phyloP scores from a whole-genome alignment of 2,888 invertebrate genomes.

The Drosophila trichaetosa region DNA sequence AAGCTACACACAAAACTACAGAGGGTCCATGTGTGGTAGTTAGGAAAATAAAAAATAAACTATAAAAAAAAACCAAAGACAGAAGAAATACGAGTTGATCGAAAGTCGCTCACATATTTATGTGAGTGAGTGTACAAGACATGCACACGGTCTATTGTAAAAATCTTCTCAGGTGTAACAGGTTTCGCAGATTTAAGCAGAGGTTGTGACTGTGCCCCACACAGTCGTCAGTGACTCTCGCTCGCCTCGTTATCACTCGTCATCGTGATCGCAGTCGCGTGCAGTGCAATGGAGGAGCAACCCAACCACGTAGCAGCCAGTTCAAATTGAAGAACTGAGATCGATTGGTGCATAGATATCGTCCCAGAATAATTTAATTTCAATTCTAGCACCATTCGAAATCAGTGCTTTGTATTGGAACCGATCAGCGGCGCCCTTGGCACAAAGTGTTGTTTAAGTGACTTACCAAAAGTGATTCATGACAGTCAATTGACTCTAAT shows the following conservation, averaged over 20 bases:
- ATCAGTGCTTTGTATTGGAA: constrained; percentile 84
- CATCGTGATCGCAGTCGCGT: constrained; percentile 28
- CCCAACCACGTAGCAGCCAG: constrained; percentile 21
- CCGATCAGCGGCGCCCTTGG: constrained; percentile 51
- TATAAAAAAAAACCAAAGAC: constrained; percentile 31
- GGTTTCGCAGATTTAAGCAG: constrained; percentile 84
- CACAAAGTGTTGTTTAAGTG: constrained; percentile 16
- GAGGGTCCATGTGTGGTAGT: constrained; percentile 8
- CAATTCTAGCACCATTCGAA: constrained; percentile 84
- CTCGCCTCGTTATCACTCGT: constrained; percentile 51
- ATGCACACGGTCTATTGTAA: constrained; percentile 75
- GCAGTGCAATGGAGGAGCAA: not conserved
- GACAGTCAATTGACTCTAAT: not conserved
- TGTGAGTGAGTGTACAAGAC: constrained; percentile 18
- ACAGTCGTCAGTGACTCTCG: constrained; percentile 63
- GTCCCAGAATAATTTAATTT: constrained; percentile 29
- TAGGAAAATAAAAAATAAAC: not conserved
- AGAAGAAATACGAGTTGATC: constrained; percentile 72
- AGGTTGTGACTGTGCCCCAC: constrained; percentile 44
- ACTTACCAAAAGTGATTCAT: constrained; percentile 1
- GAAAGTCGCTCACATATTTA: constrained; percentile 39
- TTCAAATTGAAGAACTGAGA: constrained; percentile 83
- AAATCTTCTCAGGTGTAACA: constrained; percentile 84
- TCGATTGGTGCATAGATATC: constrained; percentile 84
- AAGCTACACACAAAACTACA: not conserved